Evolutionary conservation across 2,888 invertebrate genomes (phyloP), one percentile per base, ranked within the genome.

Genomic region (Drosophila hawaiiensis): DNA sequence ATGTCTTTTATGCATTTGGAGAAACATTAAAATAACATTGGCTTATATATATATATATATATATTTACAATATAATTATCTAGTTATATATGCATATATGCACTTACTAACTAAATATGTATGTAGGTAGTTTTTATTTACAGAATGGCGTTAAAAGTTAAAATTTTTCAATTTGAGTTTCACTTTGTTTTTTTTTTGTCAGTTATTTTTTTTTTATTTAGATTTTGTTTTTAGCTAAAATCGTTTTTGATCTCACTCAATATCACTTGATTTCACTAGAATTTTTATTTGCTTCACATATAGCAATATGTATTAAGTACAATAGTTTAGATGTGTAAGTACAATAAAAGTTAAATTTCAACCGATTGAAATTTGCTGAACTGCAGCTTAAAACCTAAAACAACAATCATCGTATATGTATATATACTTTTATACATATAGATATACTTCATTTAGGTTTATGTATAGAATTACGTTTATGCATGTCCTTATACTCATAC

Each of bases 181-280:
- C 52, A 63, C 58, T 68, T 76, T 56, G 25, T 54, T 53, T 56
- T 53, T 53, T 53, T 63, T 63, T 56, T 28, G 25, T 28, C 16
- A 16, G 47, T 25, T 16, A 47, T 47, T 69, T 73, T 76, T 49
- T 62, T 49, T 55, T 63, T 63, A 39, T 74, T 72, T 54, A 47
- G 47, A 47, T 19, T 65, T 67, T 68, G 43, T 73, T 66, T 82
- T 87, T 82, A 84, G 90, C 89, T 92, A 92, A 92, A 92, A 92
- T 92, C 92, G 92, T 89, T 84, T 91, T 91, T 90, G 92, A 92
- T 92, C 92, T 92, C 92, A 92, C 92, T 92, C 92, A 85, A 91
- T 92, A 93, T 92, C 92, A 92, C 92, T 93, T 92, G 91, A 85
- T 85, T 91, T 85, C 82, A 83, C 83, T 91, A 86, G 82, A 82